Evolutionary conservation across 2,113 vertebrate genomes (phyloP).

Genomic region (Nycticebus coucang): DNA sequence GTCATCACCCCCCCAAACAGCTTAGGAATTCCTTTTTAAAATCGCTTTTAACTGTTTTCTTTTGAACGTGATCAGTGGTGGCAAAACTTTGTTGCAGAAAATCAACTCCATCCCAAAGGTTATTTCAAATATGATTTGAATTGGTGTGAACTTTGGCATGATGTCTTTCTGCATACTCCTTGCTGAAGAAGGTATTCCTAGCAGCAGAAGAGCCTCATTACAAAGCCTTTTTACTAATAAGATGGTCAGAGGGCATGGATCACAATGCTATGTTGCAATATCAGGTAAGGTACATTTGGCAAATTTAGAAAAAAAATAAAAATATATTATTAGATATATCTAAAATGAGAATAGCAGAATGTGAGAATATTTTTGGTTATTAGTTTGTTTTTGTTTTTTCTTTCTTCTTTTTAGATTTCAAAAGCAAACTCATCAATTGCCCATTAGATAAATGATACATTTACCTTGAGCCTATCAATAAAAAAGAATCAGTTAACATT

Average conservation of each 20-base stretch:
- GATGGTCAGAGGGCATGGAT: conserved; percentile 18
- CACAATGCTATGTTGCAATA: background rate
- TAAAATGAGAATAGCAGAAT: background rate
- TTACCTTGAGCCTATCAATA: conserved; percentile 34
- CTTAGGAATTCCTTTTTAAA: conserved; percentile 41
- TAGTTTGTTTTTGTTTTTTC: too few species aligned
- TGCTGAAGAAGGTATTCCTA: conserved; percentile 21
- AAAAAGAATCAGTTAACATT: conserved; percentile 37
- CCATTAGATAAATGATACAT: conserved; percentile 8
- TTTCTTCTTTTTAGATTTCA: background rate
- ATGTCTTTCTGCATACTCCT: background rate
- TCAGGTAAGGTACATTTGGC: conserved; percentile 4
- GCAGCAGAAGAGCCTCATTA: conserved; percentile 34
- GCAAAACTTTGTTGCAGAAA: conserved; percentile 55
- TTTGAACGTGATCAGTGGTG: conserved; percentile 46
- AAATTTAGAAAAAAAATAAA: conserved; percentile 37
- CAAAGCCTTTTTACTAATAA: conserved; percentile 40
- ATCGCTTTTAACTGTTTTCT: conserved; percentile 26
- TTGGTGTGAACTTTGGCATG: conserved; percentile 60
- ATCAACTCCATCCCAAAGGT: conserved; percentile 53
- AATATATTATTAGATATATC: background rate
- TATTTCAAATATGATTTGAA: conserved; percentile 45
- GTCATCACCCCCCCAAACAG: background rate
- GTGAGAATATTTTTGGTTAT: background rate
- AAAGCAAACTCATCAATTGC: conserved; percentile 24